Conservation (phyloP, 2,797 vertebrate genomes). For the Sciaenops ocellatus region DNA sequence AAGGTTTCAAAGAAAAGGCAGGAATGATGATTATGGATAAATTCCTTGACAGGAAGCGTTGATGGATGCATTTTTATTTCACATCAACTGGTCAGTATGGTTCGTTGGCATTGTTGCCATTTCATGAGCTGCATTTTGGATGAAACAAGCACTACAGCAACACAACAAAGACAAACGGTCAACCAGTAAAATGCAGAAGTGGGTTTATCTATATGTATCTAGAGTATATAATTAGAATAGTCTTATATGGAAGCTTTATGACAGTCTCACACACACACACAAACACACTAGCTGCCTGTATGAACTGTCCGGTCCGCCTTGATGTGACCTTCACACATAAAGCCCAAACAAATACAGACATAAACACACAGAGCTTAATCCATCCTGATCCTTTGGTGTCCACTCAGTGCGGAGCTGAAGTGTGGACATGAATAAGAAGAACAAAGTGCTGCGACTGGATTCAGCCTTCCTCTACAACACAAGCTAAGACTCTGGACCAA, state of each 20-base stretch:
- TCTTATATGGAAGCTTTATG: neutral
- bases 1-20: neutral
- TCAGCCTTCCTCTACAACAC: neutral
- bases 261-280: neutral
- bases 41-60: neutral
- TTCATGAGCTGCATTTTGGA: no score
- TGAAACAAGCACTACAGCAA: no score
- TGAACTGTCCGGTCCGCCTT: slow-evolving; percentile 7
- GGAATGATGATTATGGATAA: neutral
- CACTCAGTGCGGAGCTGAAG: slow-evolving; percentile 36
- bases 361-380: slow-evolving; percentile 55
- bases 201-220: neutral
- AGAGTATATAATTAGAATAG: no score
- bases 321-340: slow-evolving; percentile 49
- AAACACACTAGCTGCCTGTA: neutral
- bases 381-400: slow-evolving; percentile 53
- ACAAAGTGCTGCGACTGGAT: slow-evolving; percentile 19
- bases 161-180: no score
- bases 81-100: no score
- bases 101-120: no score
- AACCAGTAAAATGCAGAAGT: neutral
- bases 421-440: slow-evolving; percentile 22
- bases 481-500: slow-evolving; percentile 1
- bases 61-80: no score
- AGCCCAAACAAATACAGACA: slow-evolving; percentile 45